Base-by-base conservation (phyloP, 2,888 invertebrate genomes). In the Sussaba pulchella region DNA sequence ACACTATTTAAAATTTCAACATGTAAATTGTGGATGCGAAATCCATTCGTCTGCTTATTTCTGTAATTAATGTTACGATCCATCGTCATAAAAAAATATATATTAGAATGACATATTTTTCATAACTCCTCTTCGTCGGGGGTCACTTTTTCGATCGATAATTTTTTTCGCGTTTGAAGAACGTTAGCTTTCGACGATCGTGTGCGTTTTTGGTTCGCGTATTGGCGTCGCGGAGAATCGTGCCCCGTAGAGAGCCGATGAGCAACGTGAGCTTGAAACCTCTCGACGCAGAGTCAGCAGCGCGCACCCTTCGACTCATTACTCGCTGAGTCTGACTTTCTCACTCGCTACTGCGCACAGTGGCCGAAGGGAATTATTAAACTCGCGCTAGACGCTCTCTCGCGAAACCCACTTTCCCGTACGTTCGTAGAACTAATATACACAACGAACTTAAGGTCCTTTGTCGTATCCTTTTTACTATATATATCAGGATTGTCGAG, bases 341-440 rank as follows among this genome's bases (percentile, higher is more conserved):
- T 17, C 21, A 3, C 47, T 50, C 63, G 6, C 17, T 72, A 36
- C 36, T 39, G 10, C 47, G 26, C 36, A 2, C 14, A 2, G 2
- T 45, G 5, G 54, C 74, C 41, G 63, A 75, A 75, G 52, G 61
- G 41, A 75, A 75, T 75, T 69, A 69, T 75, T 75, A 21, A 69
- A 67, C 52, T 61, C 52, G 12, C 12, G 19, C 39, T 41, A 21
- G 64, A 39, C 61, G 50, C 24, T 24, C 43, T 63, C 12, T 43
- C 45, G 2, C 17, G 9, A 41, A 14, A n/a, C 21, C 8, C 21
- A 0, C 9, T 5, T 52, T 14, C 14, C 12, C 54, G 52, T 36
- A 36, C 36, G 19, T 17, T 6, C 24, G 5, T 3, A 0, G 24
- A 41, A 41, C 41, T 52, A 31, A 54, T 31, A 21, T 24, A 39